phyloP scores from a whole-genome alignment of 2,797 vertebrate genomes.

The Lophotriccus pileatus region DNA sequence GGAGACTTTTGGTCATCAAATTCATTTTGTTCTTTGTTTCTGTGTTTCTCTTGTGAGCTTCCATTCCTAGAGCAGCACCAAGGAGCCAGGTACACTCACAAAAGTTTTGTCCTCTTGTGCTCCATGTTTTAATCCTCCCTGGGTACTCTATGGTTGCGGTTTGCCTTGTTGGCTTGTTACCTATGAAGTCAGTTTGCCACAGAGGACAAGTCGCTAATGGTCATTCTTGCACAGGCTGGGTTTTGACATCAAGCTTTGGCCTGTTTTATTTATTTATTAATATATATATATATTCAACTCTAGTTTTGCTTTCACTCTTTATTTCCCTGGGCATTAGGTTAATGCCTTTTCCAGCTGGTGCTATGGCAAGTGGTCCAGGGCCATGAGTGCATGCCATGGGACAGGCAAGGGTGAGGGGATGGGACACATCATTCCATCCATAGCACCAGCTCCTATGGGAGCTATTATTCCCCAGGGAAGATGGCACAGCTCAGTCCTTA shows the following conservation, averaged over 20 bases:
- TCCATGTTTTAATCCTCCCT: accelerated
- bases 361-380: background rate
- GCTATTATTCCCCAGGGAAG: too few relatives aligned
- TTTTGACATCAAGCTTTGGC: background rate
- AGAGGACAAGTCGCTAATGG: background rate
- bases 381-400: accelerated
- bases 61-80: background rate
- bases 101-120: background rate
- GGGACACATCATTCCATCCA: accelerated
- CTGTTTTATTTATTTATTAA: background rate
- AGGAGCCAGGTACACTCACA: background rate
- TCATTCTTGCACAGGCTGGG: background rate
- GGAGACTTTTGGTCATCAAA: background rate
- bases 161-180: background rate
- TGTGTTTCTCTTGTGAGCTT: background rate
- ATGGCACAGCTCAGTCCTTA: background rate
- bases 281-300: background rate
- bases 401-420: background rate
- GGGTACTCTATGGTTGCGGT: accelerated
- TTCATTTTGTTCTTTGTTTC: background rate
- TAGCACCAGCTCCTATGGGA: background rate
- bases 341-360: background rate
- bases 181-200: background rate
- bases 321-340: background rate
- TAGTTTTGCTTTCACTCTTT: background rate